Conservation (phyloP, 2,888 invertebrate genomes). For the Nephrotoma appendiculata region DNA sequence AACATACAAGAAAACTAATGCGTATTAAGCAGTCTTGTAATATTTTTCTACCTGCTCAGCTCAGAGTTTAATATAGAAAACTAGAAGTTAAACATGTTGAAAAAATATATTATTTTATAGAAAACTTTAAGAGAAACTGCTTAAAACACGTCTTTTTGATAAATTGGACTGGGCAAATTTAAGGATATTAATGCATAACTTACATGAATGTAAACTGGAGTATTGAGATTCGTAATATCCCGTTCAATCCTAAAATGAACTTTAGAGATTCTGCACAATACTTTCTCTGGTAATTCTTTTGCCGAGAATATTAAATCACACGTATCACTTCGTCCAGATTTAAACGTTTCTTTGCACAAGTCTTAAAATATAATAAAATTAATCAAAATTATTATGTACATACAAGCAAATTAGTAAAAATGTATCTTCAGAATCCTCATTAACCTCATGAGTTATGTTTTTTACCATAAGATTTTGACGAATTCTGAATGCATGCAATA, state of each 20-base stretch:
- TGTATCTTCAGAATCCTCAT: not conserved
- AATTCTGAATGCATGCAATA: slow-evolving; percentile 22
- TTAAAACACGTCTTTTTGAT: no score
- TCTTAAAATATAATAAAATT: slow-evolving; percentile 22
- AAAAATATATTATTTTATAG: no score
- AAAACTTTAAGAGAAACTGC: no score
- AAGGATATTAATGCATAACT: not conserved
- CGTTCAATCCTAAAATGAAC: slow-evolving; percentile 35
- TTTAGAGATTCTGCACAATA: slow-evolving; percentile 35
- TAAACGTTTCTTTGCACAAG: slow-evolving; percentile 30
- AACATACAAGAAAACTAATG: not conserved
- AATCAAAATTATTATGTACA: not conserved
- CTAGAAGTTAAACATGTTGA: no score
- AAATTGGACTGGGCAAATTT: no score
- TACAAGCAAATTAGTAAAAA: not conserved
- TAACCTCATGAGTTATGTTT: slow-evolving; percentile 5
- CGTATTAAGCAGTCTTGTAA: not conserved
- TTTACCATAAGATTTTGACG: slow-evolving; percentile 26
- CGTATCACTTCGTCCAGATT: slow-evolving; percentile 30
- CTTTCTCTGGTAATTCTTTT: slow-evolving; percentile 25
- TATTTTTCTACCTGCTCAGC: not conserved
- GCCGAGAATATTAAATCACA: slow-evolving; percentile 31
- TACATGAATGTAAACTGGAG: slow-evolving; percentile 31
- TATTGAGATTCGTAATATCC: slow-evolving; percentile 25
- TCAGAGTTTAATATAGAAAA: not conserved